Percentiles rank a stretch among this genome's conserved stretches.
These are phyloP conservation scores for Sander vitreus DNA, from an alignment of 2,113 vertebrate species.

Conservation along the genomic window DNA sequence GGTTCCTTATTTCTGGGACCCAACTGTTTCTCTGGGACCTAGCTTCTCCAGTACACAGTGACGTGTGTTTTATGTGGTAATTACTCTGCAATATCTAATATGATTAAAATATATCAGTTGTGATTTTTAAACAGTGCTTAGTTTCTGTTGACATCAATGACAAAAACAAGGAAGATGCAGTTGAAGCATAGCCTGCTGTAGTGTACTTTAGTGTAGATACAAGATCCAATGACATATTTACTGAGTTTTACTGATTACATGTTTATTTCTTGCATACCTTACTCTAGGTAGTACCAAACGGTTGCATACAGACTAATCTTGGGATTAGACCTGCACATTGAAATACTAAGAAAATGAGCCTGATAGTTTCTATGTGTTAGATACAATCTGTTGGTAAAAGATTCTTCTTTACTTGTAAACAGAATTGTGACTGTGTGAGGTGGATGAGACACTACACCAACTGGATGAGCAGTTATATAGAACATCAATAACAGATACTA, in stretches of 20 bases:
- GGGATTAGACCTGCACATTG: not conserved
- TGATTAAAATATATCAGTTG: not conserved
- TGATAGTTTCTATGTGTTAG: not conserved
- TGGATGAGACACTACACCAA: conserved; percentile 29
- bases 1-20: not conserved
- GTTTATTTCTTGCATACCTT: not conserved
- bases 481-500: not conserved
- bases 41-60: not conserved
- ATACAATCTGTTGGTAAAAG: not conserved
- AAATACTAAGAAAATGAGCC: not conserved
- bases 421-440: conserved; percentile 22
- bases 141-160: not conserved
- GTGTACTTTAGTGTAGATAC: not conserved
- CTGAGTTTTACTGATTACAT: not conserved
- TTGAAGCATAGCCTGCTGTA: not conserved
- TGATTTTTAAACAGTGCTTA: not conserved
- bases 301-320: not conserved
- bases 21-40: not conserved
- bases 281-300: not conserved
- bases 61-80: not conserved
- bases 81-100: not conserved
- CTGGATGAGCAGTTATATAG: not conserved
- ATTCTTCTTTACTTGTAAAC: not conserved
- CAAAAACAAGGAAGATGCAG: conserved; percentile 1
- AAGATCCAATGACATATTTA: not conserved